These are phyloP conservation scores for Sycobia sp. DNA, from an alignment of 1,140 invertebrate genomes.

Conservation along the genomic window DNA sequence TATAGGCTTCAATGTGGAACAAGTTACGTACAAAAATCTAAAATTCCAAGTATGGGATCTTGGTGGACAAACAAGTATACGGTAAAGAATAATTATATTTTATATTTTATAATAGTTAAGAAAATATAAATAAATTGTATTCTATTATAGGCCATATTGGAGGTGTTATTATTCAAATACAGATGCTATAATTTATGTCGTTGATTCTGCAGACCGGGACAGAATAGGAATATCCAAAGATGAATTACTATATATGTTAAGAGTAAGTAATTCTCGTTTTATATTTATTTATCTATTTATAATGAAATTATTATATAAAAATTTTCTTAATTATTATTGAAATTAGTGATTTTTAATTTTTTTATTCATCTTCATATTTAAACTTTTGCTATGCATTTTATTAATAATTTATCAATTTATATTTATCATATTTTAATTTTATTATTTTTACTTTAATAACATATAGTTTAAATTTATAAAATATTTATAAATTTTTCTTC, in stretches of 20 bases:
- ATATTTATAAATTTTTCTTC: too few relatives aligned
- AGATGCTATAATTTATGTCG: constrained; percentile 99
- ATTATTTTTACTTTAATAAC: too few relatives aligned
- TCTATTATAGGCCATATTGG: constrained; percentile 91
- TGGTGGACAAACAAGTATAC: constrained; percentile 95
- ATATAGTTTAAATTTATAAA: too few relatives aligned
- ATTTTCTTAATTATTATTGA: neutral
- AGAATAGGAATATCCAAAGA: constrained; percentile 99
- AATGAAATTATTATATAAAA: neutral
- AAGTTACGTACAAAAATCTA: constrained; percentile 94
- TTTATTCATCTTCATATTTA: too few relatives aligned
- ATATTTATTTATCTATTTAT: too few relatives aligned
- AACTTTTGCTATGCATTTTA: too few relatives aligned
- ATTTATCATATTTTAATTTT: too few relatives aligned
- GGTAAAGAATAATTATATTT: constrained; percentile 55
- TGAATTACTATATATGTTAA: constrained; percentile 95
- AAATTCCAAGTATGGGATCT: constrained; percentile 99
- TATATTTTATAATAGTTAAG: neutral
- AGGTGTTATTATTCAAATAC: constrained; percentile 99
- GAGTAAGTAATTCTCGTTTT: constrained; percentile 66
- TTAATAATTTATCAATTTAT: too few relatives aligned
- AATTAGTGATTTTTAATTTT: too few relatives aligned
- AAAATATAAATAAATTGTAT: neutral
- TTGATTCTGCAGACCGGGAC: constrained; percentile 98
- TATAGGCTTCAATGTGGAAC: constrained; percentile 97